These are phyloP conservation scores for Thumatha senex DNA, from an alignment of 2,888 invertebrate species.

Conservation along the genomic window DNA sequence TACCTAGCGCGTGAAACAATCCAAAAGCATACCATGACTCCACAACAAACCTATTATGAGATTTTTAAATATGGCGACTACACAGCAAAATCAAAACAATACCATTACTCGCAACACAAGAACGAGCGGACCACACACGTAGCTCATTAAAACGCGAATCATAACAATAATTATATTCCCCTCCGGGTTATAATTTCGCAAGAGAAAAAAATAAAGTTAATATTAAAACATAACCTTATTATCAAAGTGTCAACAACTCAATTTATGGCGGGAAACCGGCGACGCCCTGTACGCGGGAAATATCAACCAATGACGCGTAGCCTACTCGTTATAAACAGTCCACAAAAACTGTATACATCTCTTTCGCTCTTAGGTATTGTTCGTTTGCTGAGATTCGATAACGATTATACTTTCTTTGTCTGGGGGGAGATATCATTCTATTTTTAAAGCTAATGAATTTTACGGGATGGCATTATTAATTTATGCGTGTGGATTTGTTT, in stretches of 20 bases:
- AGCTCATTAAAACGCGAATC: conserved; percentile 74
- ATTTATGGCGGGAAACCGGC: conserved; percentile 80
- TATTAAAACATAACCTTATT: conserved; percentile 81
- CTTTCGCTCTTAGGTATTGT: conserved; percentile 40
- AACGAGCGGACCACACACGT: conserved; percentile 76
- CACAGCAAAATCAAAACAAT: conserved; percentile 62
- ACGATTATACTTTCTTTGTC: conserved; percentile 26
- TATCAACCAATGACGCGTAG: conserved; percentile 63
- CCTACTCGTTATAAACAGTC: conserved; percentile 34
- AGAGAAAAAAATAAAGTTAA: conserved; percentile 61
- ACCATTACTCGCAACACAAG: conserved; percentile 58
- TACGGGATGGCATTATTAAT: conserved; percentile 74
- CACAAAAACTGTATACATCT: conserved; percentile 44
- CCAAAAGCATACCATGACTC: conserved; percentile 26
- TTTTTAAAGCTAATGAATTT: conserved; percentile 48
- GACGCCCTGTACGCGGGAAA: conserved; percentile 71
- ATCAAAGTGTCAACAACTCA: conserved; percentile 84
- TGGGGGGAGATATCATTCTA: conserved; percentile 39
- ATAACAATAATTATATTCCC: conserved; percentile 77
- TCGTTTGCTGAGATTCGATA: conserved; percentile 8
- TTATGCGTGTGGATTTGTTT: conserved; percentile 63
- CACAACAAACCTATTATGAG: conserved; percentile 50
- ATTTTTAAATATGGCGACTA: conserved; percentile 63
- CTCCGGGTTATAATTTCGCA: conserved; percentile 77
- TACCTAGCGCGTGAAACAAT: conserved; percentile 26